These are phyloP conservation scores for Hydraecia micacea DNA, from an alignment of 2,888 invertebrate genomes.

Conservation along the genomic window DNA sequence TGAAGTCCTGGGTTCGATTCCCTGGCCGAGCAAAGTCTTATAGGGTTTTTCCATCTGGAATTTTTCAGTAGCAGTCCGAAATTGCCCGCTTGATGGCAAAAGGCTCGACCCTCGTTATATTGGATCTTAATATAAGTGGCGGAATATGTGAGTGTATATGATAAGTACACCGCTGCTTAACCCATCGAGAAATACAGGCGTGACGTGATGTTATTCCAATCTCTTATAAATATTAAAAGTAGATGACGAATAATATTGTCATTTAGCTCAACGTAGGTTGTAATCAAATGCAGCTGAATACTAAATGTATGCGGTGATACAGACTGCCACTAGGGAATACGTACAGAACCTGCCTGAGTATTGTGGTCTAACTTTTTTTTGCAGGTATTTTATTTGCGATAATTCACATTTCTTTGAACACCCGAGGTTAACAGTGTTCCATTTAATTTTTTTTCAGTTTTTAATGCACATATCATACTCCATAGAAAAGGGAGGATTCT, in stretches of 20 bases:
- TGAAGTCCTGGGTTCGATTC: too few species aligned
- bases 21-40: too few species aligned
- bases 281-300: background rate
- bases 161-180: too few species aligned
- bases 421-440: background rate
- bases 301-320: background rate
- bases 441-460: background rate
- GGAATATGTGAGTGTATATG: too few species aligned
- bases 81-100: too few species aligned
- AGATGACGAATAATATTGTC: background rate
- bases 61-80: too few species aligned
- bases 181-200: too few species aligned
- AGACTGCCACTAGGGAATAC: background rate
- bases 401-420: background rate
- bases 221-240: background rate
- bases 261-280: background rate
- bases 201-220: background rate
- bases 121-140: too few species aligned
- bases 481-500: too few species aligned
- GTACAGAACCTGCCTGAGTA: background rate
- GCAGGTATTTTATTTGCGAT: background rate
- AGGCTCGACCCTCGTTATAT: too few species aligned
- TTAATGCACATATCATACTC: too few species aligned
- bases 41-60: too few species aligned
- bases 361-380: background rate